Percentiles rank a stretch among this genome's conserved stretches.
These are phyloP conservation scores for Phacellophora camtschatica DNA, from an alignment of 30 jellyfish, hydroid and myxozoan species.

Conservation along the genomic window DNA sequence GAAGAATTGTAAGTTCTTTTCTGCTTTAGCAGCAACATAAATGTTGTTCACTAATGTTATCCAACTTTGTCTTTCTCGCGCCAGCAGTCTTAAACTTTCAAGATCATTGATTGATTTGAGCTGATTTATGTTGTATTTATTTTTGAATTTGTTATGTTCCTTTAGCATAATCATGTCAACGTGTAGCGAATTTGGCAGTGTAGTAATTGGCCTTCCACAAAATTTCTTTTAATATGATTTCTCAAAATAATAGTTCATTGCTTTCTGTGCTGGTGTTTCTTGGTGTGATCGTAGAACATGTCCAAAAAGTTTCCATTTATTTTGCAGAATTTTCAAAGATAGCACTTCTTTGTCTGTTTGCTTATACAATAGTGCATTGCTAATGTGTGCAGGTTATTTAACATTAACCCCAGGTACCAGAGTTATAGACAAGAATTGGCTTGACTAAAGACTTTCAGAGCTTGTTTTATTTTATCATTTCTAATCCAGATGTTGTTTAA, in stretches of 20 bases:
- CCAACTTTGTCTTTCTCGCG: conserved; percentile 4
- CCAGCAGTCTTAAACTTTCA: conserved; percentile 16
- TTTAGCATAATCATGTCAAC: background rate
- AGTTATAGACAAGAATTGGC: too few relatives aligned
- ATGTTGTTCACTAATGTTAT: background rate
- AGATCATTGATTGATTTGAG: conserved; percentile 6
- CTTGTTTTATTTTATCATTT: too few relatives aligned
- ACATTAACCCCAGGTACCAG: too few relatives aligned
- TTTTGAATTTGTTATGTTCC: background rate
- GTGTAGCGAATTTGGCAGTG: background rate
- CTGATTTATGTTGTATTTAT: background rate
- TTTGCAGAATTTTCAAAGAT: background rate
- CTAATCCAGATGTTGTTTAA: too few relatives aligned
- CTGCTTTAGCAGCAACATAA: conserved; percentile 2
- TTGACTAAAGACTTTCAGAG: too few relatives aligned
- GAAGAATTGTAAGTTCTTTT: background rate
- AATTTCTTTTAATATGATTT: background rate
- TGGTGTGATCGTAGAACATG: background rate
- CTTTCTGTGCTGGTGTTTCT: background rate
- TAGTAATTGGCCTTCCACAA: background rate
- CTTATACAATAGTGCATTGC: background rate
- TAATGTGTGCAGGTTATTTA: too few relatives aligned
- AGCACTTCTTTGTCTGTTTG: background rate
- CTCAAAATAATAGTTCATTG: background rate
- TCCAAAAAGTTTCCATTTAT: too few relatives aligned